Conservation (phyloP, 2,888 invertebrate species). For the Nebria salina region DNA sequence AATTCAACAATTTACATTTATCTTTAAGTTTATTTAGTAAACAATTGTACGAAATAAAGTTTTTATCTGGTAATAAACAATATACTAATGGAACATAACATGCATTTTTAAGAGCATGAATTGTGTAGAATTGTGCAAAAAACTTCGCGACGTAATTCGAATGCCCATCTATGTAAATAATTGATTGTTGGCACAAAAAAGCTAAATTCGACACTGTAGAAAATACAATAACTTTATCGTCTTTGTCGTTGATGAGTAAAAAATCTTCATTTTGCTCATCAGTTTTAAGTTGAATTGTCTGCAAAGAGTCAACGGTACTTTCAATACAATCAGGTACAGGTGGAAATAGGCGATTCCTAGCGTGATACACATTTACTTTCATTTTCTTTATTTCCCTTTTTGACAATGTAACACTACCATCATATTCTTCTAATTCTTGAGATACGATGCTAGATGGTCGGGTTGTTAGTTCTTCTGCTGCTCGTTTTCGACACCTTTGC, state of each 20-base stretch:
- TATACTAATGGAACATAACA: slow-evolving; percentile 7
- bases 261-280: background rate
- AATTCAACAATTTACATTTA: background rate
- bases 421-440: background rate
- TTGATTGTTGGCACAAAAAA: background rate
- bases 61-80: slow-evolving; percentile 7
- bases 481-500: background rate
- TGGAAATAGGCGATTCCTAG: background rate
- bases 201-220: background rate
- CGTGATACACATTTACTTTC: slow-evolving; percentile 2
- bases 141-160: background rate
- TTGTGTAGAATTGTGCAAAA: slow-evolving; percentile 8
- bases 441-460: background rate
- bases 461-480: background rate
- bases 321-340: background rate
- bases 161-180: background rate
- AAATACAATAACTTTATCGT: background rate
- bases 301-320: background rate
- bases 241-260: background rate
- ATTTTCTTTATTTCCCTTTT: background rate
- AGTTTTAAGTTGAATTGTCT: background rate
- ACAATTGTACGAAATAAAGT: background rate
- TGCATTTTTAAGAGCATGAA: background rate
- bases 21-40: background rate
- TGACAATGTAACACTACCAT: background rate